Percentiles rank a stretch among this genome's conserved stretches.
These are phyloP conservation scores for Thera britannica DNA, from an alignment of 2,888 invertebrate species.

Conservation along the genomic window DNA sequence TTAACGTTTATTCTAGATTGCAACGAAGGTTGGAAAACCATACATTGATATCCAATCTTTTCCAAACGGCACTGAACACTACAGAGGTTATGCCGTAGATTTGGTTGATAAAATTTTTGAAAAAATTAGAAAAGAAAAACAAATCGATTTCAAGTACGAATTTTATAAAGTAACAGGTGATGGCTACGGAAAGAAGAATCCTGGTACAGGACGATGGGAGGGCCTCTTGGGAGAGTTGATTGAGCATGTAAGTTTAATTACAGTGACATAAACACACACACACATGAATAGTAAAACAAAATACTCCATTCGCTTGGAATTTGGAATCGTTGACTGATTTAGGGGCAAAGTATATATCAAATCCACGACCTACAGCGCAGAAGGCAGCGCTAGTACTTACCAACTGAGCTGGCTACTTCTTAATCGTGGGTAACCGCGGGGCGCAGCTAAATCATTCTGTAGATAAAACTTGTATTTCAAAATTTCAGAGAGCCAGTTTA, in stretches of 20 bases:
- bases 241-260: conserved; percentile 85
- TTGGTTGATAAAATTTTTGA: conserved; percentile 89
- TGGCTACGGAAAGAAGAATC: conserved; percentile 87
- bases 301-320: too few relatives aligned
- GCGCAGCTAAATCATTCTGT: too few relatives aligned
- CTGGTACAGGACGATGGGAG: conserved; percentile 89
- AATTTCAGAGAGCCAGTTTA: conserved; percentile 92
- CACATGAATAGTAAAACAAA: too few relatives aligned
- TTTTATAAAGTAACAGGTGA: conserved; percentile 88
- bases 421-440: too few relatives aligned
- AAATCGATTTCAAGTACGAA: conserved; percentile 82
- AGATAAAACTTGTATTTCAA: not conserved
- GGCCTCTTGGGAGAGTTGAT: conserved; percentile 90
- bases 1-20: conserved; percentile 85
- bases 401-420: too few relatives aligned
- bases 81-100: conserved; percentile 94
- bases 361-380: too few relatives aligned
- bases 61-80: conserved; percentile 68
- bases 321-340: too few relatives aligned
- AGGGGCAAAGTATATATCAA: too few relatives aligned
- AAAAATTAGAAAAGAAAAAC: conserved; percentile 56
- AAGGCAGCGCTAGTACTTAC: too few relatives aligned
- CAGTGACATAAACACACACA: not conserved
- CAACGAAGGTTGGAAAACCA: conserved; percentile 66
- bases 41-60: conserved; percentile 58